Evolutionary conservation across 1,140 invertebrate genomes (phyloP), one percentile per base, ranked within the genome.

Genomic region (Drosophila guanche): DNA sequence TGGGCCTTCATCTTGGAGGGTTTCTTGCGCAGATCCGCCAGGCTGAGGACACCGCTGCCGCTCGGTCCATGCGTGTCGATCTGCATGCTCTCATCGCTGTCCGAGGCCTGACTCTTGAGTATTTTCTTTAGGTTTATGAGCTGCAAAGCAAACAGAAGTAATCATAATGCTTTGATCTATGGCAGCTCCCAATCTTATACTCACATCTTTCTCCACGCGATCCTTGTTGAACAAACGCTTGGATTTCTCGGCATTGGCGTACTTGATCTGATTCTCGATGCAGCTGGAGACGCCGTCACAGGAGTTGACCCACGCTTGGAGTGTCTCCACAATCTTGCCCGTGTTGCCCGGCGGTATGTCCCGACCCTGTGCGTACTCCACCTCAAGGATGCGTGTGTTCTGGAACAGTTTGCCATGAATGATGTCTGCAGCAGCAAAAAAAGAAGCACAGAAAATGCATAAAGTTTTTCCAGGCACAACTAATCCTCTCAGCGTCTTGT

Each of bases 371-470:
- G 97, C 97, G 86, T 96, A 98, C 91, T 99, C 98, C 1, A 99
- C 95, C 92, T 99, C 98, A 40, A 99, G 92, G 71, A 97, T 95
- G 68, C 95, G 96, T 92, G 97, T 97, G 86, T 97, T 97, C 92
- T 99, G 98, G 92, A 99, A 98, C 58, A 99, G 92, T 93, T 99
- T 99, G 1, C 98, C 98, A 84, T 97, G 96, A 63, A 99, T 98
- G 78, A 99, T 97, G 92, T 99, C 98, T 94, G 93, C 4, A 43
- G 41, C 27, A 46, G 25, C 1, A 45, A 16, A 5, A 46, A 45
- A 41, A 23, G 3, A 61, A 59, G 22, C 8, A 37, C 20, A 14
- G 20, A 42, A 43, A 61, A 72, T 73, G 53, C n/a, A 50, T 29
- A 54, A 52, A 48, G 50, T 62, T 72, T 48, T 41, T 7, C 29